Evolutionary conservation across 2,888 invertebrate genomes (phyloP).

Genomic region (Patella caerulea): DNA sequence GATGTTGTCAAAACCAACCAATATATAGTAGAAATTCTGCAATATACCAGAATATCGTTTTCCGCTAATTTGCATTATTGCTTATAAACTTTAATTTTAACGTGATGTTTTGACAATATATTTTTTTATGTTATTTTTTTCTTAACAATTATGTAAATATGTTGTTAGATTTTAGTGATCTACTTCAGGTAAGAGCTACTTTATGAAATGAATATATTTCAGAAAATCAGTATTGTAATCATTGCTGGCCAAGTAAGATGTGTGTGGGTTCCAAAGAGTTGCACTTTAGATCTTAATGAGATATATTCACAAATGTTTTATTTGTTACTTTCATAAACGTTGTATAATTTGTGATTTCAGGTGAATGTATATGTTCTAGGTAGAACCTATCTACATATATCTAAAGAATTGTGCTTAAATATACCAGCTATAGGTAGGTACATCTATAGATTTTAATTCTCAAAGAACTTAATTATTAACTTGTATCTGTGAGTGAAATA

Average conservation of each 20-base stretch:
- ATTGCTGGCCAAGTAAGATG: not conserved
- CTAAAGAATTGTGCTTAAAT: slow-evolving; percentile 87
- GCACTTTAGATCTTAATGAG: not conserved
- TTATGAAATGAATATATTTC: not conserved
- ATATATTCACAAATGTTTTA: not conserved
- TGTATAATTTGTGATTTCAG: slow-evolving; percentile 73
- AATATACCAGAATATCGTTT: too few species aligned
- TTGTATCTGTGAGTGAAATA: too few species aligned
- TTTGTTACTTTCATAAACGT: not conserved
- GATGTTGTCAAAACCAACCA: too few species aligned
- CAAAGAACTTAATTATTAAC: too few species aligned
- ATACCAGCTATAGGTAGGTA: slow-evolving; percentile 69
- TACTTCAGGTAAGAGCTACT: slow-evolving; percentile 75
- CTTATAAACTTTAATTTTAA: too few species aligned
- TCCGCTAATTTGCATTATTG: too few species aligned
- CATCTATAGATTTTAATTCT: too few species aligned
- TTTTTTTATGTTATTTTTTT: slow-evolving; percentile 11
- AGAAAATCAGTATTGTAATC: not conserved
- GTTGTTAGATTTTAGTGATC: slow-evolving; percentile 96
- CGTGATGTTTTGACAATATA: too few species aligned
- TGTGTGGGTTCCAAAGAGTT: not conserved
- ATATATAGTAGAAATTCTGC: too few species aligned
- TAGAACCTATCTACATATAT: slow-evolving; percentile 89
- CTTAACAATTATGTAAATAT: slow-evolving; percentile 78
- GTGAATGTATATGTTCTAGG: slow-evolving; percentile 97